A percentile compares a stretch with the other conserved stretches of the same genome.
Conservation (phyloP, 2,113 vertebrate genomes). For the Antechinus stuartii region DNA sequence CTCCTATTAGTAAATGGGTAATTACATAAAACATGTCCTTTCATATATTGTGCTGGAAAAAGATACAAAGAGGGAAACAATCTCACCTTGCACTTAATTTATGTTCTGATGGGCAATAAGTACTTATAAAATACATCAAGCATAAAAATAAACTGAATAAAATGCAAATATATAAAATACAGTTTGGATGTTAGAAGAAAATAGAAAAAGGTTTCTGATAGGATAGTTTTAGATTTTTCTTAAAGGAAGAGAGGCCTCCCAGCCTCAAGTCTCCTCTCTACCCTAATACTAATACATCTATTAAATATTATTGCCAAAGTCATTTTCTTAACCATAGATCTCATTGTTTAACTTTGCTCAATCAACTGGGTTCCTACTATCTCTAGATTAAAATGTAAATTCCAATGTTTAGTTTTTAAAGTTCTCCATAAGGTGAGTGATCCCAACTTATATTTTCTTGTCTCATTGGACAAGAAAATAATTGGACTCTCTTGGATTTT, state of each 20-base stretch:
- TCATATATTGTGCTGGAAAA: background rate
- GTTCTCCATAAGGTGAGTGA: background rate
- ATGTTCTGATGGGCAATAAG: background rate
- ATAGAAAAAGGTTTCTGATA: background rate
- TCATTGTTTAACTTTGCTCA: background rate
- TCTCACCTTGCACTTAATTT: background rate
- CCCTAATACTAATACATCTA: background rate
- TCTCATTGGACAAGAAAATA: background rate
- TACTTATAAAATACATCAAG: background rate
- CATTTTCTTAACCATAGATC: background rate
- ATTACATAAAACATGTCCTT: background rate
- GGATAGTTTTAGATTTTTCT: background rate
- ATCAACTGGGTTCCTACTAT: background rate
- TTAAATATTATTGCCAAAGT: background rate
- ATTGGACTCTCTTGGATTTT: background rate
- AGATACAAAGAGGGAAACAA: background rate
- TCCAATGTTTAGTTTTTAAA: background rate
- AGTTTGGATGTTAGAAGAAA: background rate
- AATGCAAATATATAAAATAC: background rate
- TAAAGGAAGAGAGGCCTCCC: background rate
- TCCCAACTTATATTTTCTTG: background rate
- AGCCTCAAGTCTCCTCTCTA: background rate
- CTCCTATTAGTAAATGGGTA: background rate
- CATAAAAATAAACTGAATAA: background rate
- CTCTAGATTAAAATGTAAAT: background rate